These are phyloP conservation scores for Spongilla lacustris DNA, from an alignment of 37 sponge, comb jelly and placozoan species.

Conservation along the genomic window DNA sequence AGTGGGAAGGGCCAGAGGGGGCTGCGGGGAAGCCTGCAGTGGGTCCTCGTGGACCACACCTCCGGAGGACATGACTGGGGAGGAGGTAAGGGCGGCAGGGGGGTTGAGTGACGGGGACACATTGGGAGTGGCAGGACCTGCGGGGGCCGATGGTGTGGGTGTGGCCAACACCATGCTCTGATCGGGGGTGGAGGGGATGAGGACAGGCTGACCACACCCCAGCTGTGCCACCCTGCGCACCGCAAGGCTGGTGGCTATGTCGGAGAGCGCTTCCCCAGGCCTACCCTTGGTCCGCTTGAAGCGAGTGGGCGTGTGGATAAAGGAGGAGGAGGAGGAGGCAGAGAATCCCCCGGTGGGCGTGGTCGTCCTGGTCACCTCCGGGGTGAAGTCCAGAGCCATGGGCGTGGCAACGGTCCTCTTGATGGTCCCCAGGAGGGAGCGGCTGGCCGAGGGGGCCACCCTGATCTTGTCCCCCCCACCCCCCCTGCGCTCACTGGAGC, in stretches of 20 bases:
- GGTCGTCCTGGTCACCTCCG: background rate
- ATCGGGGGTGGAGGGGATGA: background rate
- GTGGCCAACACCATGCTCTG: background rate
- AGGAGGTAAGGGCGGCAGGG: background rate
- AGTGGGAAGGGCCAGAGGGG: background rate
- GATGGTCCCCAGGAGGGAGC: constrained; percentile 29
- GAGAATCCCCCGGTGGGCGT: background rate
- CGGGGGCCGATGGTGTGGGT: background rate
- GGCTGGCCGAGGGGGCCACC: constrained; percentile 12
- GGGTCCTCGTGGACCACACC: background rate
- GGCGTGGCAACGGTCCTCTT: constrained; percentile 23
- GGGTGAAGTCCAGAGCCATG: constrained; percentile 15
- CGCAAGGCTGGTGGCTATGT: constrained; percentile 30
- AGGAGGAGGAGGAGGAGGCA: background rate
- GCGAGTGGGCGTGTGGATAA: background rate
- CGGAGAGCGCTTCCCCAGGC: constrained; percentile 51
- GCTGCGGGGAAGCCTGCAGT: background rate
- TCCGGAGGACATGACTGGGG: background rate
- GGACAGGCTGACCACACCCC: background rate
- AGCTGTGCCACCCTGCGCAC: constrained; percentile 54
- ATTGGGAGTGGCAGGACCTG: background rate
- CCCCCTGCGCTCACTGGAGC: background rate
- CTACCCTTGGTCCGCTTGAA: constrained; percentile 12
- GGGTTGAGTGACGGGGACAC: background rate
- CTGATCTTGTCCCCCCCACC: background rate